phyloP scores from a whole-genome alignment of 2,888 invertebrate genomes.

The Argynnis bischoffii region DNA sequence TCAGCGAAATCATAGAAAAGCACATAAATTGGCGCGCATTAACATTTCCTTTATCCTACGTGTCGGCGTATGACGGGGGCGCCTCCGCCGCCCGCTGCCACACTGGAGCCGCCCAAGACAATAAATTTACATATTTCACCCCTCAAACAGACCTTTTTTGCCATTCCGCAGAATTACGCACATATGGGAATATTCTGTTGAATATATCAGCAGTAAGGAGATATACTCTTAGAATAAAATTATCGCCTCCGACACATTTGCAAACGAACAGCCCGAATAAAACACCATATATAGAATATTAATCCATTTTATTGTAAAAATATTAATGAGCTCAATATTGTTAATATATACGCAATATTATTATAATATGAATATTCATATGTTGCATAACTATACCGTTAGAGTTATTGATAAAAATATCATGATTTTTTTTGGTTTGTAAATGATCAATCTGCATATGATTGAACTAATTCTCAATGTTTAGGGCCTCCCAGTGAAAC shows the following conservation, averaged over 20 bases:
- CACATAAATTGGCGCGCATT: conserved; percentile 81
- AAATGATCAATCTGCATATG: conserved; percentile 5
- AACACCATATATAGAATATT: conserved; percentile 25
- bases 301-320: conserved; percentile 24
- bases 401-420: conserved; percentile 3
- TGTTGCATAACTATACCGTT: not conserved
- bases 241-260: conserved; percentile 77
- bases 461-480: conserved; percentile 1
- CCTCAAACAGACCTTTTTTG: conserved; percentile 83
- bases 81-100: conserved; percentile 64
- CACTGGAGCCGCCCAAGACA: conserved; percentile 78
- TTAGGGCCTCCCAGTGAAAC: no score
- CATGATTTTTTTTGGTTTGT: not conserved
- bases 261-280: conserved; percentile 62
- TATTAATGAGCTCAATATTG: conserved; percentile 16
- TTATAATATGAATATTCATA: not conserved
- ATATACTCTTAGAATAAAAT: conserved; percentile 81
- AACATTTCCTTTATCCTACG: conserved; percentile 82
- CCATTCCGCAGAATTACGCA: conserved; percentile 82
- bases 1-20: conserved; percentile 83
- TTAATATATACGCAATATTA: not conserved
- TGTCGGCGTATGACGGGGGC: conserved; percentile 82
- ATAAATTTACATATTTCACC: conserved; percentile 83
- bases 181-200: conserved; percentile 83
- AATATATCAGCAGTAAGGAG: conserved; percentile 81